Base-by-base conservation (phyloP, 2,888 invertebrate species). In the Ophion slaviceki region DNA sequence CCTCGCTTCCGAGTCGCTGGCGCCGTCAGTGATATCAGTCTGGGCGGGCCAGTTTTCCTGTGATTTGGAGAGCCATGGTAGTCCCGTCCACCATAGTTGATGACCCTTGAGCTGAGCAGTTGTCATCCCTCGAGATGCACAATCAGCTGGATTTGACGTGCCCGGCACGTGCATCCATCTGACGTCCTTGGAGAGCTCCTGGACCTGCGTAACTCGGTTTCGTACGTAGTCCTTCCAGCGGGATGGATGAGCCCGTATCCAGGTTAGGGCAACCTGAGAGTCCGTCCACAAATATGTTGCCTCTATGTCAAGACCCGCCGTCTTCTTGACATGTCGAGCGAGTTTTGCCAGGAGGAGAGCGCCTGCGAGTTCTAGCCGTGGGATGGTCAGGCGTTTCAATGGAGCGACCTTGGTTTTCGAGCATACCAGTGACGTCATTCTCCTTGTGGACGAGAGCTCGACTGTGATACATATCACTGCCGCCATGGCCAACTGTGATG, bases 311-410 rank as follows among this genome's bases (percentile, higher is more conserved):
- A 85, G 59, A 0, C 40, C 40, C 40, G 40, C 40, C 40, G 24
- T 78, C 6, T 71, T 59, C 8, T 45, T 66, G 59, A 85, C 79
- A 14, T 86, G 61, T 4, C 67, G 59, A 0, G 80, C 78, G 17
- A 88, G 68, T 36, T 82, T 81, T 0, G 88, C 59, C 0, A 87
- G 72, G 0, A 90, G 61, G 32, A 85, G 57, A 17, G 89, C 88
- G 40, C 84, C 87, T n/a, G 87, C 82, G 24, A 92, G 77, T 47
- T 90, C 89, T 7, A 91, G 79, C 7, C 90, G 79, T 6, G 89
- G 88, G 32, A 91, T 80, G 0, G 89, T 86, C 7, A 86, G 80
- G 17, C 75, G 59, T 61, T 89, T 90, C 24, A 88, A 32, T 10
- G 86, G 87, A 1, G 87, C 87, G 0, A 88, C 86, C 47, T 87